phyloP scores from a whole-genome alignment of 2,797 vertebrate species.

The Hypotaenidia okinawae region DNA sequence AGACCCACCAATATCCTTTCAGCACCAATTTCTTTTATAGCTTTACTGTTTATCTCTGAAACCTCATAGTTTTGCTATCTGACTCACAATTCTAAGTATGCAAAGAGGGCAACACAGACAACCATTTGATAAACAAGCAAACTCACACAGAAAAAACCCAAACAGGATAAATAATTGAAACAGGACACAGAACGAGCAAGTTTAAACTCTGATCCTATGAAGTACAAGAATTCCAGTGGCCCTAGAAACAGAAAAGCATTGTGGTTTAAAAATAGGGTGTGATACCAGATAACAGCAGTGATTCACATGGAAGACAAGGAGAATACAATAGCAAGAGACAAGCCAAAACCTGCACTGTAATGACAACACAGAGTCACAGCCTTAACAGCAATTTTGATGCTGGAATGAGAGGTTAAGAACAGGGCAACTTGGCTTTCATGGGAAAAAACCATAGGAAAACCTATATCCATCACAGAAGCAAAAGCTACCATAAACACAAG shows the following conservation, averaged over 20 bases:
- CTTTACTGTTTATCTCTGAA: background rate
- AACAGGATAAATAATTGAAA: background rate
- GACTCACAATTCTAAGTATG: background rate
- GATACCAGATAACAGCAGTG: slow-evolving; percentile 63
- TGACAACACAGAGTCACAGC: slow-evolving; percentile 36
- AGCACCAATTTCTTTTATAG: background rate
- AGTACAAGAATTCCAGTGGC: background rate
- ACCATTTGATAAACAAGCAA: background rate
- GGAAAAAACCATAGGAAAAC: slow-evolving; percentile 20
- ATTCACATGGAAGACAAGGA: slow-evolving; percentile 54
- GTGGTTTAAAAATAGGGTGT: slow-evolving; percentile 57
- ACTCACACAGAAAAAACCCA: background rate
- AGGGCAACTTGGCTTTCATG: slow-evolving; percentile 30
- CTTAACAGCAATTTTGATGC: slow-evolving; percentile 14
- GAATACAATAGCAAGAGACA: slow-evolving; percentile 51
- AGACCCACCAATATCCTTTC: background rate
- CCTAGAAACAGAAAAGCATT: slow-evolving; percentile 31
- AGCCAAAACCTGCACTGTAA: slow-evolving; percentile 57
- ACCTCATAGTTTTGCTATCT: background rate
- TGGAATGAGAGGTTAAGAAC: slow-evolving; percentile 55
- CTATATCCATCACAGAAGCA: background rate
- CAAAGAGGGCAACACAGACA: background rate
- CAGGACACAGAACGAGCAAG: background rate
- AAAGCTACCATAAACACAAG: background rate
- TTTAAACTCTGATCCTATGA: background rate